Evolutionary conservation across 2,888 invertebrate genomes (phyloP).

Genomic region (Pristionchus arcanus): DNA sequence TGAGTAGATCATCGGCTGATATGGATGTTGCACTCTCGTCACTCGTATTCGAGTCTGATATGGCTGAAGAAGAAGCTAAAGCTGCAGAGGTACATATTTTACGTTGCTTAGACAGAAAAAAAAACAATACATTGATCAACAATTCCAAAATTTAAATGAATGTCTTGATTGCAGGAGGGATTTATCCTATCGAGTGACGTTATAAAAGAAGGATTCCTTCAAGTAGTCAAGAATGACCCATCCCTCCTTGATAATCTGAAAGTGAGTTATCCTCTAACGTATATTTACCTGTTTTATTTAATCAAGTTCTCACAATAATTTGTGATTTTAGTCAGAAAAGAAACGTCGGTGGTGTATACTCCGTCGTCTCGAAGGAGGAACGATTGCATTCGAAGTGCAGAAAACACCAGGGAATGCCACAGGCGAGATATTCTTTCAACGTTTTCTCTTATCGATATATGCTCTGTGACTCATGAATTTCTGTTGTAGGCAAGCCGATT

Average conservation of each 20-base stretch:
- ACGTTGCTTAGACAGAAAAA: slow-evolving; percentile 80
- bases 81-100: slow-evolving; percentile 48
- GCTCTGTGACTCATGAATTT: not conserved
- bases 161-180: slow-evolving; percentile 6
- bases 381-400: slow-evolving; percentile 69
- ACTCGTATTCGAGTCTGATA: slow-evolving; percentile 74
- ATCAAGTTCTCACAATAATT: not conserved
- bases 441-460: not conserved
- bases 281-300: not conserved
- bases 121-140: not conserved
- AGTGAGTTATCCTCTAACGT: slow-evolving; percentile 54
- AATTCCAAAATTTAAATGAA: not conserved
- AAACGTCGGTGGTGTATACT: slow-evolving; percentile 74
- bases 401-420: slow-evolving; percentile 58
- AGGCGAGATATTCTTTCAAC: not conserved
- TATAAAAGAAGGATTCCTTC: slow-evolving; percentile 68
- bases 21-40: slow-evolving; percentile 66
- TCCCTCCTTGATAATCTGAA: slow-evolving; percentile 74
- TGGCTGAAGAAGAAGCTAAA: slow-evolving; percentile 73
- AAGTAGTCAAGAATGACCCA: slow-evolving; percentile 71
- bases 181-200: slow-evolving; percentile 60
- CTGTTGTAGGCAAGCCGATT: slow-evolving; percentile 47
- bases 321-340: slow-evolving; percentile 65
- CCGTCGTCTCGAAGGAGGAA: slow-evolving; percentile 67
- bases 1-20: slow-evolving; percentile 63